Evolutionary conservation across 2,797 vertebrate species (phyloP).

Genomic region (Tenualosa ilisha): DNA sequence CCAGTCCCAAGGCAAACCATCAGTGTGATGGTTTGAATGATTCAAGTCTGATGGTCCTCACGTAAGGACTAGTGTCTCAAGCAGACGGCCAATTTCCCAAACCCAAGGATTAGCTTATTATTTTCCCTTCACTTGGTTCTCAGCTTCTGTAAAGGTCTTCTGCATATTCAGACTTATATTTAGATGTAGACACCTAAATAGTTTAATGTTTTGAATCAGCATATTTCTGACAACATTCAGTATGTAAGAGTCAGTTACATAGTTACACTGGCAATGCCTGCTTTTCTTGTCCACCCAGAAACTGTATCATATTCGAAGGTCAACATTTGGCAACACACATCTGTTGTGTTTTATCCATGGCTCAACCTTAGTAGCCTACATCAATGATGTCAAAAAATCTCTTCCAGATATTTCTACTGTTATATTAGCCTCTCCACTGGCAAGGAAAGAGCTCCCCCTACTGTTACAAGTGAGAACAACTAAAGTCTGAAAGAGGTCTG

Average conservation of each 20-base stretch:
- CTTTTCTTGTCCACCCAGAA: background rate
- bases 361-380: background rate
- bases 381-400: background rate
- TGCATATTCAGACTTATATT: background rate
- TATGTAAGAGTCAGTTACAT: background rate
- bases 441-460: background rate
- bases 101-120: background rate
- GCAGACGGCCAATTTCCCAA: background rate
- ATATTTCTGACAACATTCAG: background rate
- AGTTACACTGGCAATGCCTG: background rate
- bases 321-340: background rate
- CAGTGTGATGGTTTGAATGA: background rate
- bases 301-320: background rate
- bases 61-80: background rate
- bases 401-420: background rate
- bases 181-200: background rate
- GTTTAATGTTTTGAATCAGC: background rate
- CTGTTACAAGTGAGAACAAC: background rate
- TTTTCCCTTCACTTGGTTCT: background rate
- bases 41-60: slow-evolving; percentile 5
- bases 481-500: slow-evolving; percentile 5
- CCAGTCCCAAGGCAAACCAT: background rate
- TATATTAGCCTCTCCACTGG: background rate
- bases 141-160: background rate
- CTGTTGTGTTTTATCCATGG: background rate